Conservation (phyloP, 2,888 invertebrate genomes). For the Polyommatus icarus region DNA sequence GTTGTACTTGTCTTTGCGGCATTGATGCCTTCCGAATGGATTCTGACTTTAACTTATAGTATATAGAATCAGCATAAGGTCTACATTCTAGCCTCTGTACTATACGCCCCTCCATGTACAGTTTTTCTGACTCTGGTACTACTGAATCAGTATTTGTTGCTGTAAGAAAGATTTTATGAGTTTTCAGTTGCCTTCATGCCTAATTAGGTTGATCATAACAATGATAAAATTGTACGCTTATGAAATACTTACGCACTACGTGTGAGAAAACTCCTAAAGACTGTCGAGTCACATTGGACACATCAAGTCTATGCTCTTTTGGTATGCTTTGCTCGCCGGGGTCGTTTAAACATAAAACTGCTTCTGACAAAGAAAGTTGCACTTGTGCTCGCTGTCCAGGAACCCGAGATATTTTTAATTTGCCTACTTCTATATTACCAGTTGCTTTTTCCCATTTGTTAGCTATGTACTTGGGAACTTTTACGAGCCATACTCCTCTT, state of each 20-base stretch:
- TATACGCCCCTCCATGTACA: constrained; percentile 95
- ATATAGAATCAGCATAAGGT: constrained; percentile 92
- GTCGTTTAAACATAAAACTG: constrained; percentile 88
- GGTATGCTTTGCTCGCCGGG: constrained; percentile 91
- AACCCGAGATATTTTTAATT: constrained; percentile 91
- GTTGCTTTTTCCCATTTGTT: constrained; percentile 96
- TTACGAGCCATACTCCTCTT: constrained; percentile 97
- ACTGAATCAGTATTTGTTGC: constrained; percentile 84
- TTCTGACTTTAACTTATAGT: constrained; percentile 94
- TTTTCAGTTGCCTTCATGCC: neutral
- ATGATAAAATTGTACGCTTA: neutral
- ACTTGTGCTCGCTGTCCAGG: constrained; percentile 93
- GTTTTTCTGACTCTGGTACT: constrained; percentile 89
- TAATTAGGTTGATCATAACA: neutral
- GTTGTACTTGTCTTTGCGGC: constrained; percentile 92
- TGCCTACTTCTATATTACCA: constrained; percentile 96
- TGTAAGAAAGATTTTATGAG: constrained; percentile 49
- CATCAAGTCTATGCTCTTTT: constrained; percentile 94
- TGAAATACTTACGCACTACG: constrained; percentile 82
- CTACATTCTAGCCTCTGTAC: constrained; percentile 97
- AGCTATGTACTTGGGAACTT: constrained; percentile 97
- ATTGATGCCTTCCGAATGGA: constrained; percentile 93
- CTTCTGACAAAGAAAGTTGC: constrained; percentile 90
- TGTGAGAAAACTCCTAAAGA: constrained; percentile 96
- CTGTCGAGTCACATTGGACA: constrained; percentile 94